Percentiles rank a stretch among this genome's conserved stretches.
phyloP scores from a whole-genome alignment of 2,113 vertebrate genomes.

The Gymnogyps californianus region DNA sequence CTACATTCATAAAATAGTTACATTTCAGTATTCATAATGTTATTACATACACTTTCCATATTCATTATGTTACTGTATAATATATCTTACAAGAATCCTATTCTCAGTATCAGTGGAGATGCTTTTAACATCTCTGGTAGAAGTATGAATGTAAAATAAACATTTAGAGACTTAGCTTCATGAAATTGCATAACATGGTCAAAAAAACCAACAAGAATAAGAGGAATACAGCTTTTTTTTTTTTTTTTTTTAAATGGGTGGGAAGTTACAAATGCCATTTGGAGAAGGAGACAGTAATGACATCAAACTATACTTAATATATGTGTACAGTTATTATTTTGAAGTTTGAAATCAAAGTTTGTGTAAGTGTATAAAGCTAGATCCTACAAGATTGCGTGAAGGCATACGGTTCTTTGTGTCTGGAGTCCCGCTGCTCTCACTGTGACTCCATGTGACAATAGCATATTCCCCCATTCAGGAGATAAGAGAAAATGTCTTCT shows the following conservation, averaged over 20 bases:
- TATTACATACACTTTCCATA: background rate
- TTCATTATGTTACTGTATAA: background rate
- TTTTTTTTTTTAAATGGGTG: background rate
- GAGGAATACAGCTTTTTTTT: background rate
- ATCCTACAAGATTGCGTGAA: background rate
- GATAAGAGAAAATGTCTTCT: background rate
- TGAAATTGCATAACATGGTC: background rate
- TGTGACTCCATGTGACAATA: background rate
- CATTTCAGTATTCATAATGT: background rate
- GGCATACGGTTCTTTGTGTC: accelerated
- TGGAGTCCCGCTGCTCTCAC: background rate
- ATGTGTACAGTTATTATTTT: background rate
- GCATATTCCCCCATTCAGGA: background rate
- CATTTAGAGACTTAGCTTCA: background rate
- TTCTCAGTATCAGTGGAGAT: background rate
- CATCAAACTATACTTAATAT: background rate
- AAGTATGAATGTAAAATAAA: background rate
- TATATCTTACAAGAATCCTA: background rate
- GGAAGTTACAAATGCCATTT: background rate
- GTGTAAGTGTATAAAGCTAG: background rate
- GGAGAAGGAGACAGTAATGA: background rate
- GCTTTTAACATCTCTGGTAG: background rate
- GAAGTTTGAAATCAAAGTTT: background rate
- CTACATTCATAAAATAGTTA: background rate
- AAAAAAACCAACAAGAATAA: background rate